These are phyloP conservation scores for Odontocerum albicorne DNA, from an alignment of 2,888 invertebrate species.

Conservation along the genomic window DNA sequence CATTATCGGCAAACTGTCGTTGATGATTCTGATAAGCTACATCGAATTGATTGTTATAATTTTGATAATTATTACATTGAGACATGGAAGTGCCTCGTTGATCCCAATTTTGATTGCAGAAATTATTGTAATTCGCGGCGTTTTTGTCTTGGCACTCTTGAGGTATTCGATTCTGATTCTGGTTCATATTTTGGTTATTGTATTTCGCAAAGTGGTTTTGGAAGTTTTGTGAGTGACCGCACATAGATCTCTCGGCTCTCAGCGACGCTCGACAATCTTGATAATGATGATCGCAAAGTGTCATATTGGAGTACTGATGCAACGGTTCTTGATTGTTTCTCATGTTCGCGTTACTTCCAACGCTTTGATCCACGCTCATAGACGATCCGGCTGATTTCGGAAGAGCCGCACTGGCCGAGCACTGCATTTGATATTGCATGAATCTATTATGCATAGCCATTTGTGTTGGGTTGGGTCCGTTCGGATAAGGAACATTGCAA, in stretches of 20 bases:
- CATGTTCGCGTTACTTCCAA: conserved; percentile 46
- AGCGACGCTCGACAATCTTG: conserved; percentile 29
- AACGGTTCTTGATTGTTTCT: conserved; percentile 36
- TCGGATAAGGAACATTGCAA: conserved; percentile 16
- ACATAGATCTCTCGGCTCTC: conserved; percentile 31
- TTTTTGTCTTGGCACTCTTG: too few species aligned
- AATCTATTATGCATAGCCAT: conserved; percentile 39
- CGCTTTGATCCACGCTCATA: conserved; percentile 39
- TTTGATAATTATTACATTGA: conserved; percentile 10
- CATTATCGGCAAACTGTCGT: neutral
- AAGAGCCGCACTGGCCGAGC: conserved; percentile 23
- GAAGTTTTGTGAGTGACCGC: neutral
- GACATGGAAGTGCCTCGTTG: neutral
- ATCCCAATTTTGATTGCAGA: conserved; percentile 7
- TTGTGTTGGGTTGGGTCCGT: conserved; percentile 13
- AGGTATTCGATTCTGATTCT: too few species aligned
- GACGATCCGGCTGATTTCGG: conserved; percentile 31
- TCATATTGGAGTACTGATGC: conserved; percentile 36
- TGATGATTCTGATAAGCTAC: conserved; percentile 14
- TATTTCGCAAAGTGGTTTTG: neutral
- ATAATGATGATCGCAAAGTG: conserved; percentile 34
- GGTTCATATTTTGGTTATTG: neutral
- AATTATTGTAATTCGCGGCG: conserved; percentile 7
- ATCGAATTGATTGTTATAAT: conserved; percentile 19
- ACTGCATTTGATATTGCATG: conserved; percentile 35